Conservation (phyloP, 1,140 invertebrate genomes). For the Pararge aegeria region DNA sequence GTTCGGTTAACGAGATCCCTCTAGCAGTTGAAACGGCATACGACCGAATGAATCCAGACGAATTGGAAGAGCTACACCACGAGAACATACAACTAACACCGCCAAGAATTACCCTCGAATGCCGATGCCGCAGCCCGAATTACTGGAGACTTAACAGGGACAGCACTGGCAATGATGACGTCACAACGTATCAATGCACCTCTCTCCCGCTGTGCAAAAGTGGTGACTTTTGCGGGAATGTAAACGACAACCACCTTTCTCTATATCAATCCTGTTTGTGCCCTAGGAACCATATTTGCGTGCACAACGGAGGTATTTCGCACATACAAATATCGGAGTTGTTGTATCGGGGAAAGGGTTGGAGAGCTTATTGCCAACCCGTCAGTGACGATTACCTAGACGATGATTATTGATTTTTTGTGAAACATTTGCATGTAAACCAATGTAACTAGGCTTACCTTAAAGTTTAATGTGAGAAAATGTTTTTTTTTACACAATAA, state of each 20-base stretch:
- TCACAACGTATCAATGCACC: constrained; percentile 43
- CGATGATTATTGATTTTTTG: constrained; percentile 40
- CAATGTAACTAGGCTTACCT: too few species aligned
- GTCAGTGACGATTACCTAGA: constrained; percentile 50
- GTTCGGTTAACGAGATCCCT: constrained; percentile 37
- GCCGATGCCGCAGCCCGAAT: constrained; percentile 51
- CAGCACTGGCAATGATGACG: constrained; percentile 18
- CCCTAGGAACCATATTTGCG: constrained; percentile 81
- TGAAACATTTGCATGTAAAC: too few species aligned
- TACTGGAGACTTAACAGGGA: constrained; percentile 53
- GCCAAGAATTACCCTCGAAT: constrained; percentile 54
- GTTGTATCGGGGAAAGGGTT: constrained; percentile 80
- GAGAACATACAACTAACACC: constrained; percentile 50
- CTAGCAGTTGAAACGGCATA: constrained; percentile 41
- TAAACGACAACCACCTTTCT: constrained; percentile 77
- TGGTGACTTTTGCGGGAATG: constrained; percentile 62
- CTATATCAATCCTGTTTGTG: constrained; percentile 83
- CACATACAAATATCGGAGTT: constrained; percentile 78
- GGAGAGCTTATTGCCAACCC: constrained; percentile 80
- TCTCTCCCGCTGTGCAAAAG: constrained; percentile 52
- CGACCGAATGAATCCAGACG: constrained; percentile 58
- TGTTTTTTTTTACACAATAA: too few species aligned
- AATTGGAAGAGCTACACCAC: constrained; percentile 61
- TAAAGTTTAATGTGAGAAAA: too few species aligned
- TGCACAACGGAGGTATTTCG: constrained; percentile 70